phyloP scores from a whole-genome alignment of 2,113 vertebrate genomes.

The Otus sunia region DNA sequence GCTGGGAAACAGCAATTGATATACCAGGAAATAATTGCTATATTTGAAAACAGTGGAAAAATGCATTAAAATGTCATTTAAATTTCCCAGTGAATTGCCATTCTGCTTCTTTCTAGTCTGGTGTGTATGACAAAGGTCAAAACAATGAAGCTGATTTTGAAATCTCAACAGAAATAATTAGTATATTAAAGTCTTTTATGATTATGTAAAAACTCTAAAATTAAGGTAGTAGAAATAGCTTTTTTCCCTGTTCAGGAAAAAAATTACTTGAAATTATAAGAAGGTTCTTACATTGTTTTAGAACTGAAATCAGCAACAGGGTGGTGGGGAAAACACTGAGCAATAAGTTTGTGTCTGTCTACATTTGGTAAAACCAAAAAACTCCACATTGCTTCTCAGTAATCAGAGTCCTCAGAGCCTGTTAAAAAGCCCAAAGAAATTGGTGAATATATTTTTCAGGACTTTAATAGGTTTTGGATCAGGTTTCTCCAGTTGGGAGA shows the following conservation, averaged over 20 bases:
- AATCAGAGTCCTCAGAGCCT: not conserved
- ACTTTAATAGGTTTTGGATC: not conserved
- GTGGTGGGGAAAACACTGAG: not conserved
- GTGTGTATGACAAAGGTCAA: conserved; percentile 33
- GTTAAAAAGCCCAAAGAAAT: not conserved
- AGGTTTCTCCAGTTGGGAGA: not conserved
- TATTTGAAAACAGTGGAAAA: conserved; percentile 46
- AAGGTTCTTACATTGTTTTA: not conserved
- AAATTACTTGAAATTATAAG: not conserved
- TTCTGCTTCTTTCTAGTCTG: not conserved
- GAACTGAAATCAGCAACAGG: not conserved
- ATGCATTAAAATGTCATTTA: conserved; percentile 42
- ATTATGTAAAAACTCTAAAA: not conserved
- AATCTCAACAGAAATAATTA: not conserved
- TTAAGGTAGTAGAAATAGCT: not conserved
- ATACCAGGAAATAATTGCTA: not conserved
- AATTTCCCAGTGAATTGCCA: not conserved
- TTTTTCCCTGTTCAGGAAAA: not conserved
- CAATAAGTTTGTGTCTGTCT: not conserved
- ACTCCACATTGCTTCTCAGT: not conserved
- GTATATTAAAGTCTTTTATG: not conserved
- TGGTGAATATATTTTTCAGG: not conserved
- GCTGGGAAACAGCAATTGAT: not conserved
- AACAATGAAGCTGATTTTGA: conserved; percentile 19
- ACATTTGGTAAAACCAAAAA: not conserved